Evolutionary conservation across 2,797 vertebrate species (phyloP).

Genomic region (Champsocephalus esox): DNA sequence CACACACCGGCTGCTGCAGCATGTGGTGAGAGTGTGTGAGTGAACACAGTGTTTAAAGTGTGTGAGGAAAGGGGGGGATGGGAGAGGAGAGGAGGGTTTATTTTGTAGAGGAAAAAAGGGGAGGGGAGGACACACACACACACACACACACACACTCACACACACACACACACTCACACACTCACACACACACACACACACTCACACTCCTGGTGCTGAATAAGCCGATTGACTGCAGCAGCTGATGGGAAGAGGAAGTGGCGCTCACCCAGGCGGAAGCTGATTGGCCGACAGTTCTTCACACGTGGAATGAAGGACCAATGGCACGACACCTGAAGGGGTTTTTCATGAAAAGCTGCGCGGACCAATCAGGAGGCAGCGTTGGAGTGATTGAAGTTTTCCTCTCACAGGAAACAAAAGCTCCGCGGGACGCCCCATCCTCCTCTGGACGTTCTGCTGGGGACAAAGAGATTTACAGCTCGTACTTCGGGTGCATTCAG

Average conservation of each 20-base stretch:
- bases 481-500: slow-evolving; percentile 11
- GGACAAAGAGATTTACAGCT: slow-evolving; percentile 51
- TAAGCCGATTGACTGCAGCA: slow-evolving; percentile 82
- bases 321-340: slow-evolving; percentile 38
- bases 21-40: slow-evolving; percentile 70
- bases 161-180: slow-evolving; percentile 37
- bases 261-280: slow-evolving; percentile 37
- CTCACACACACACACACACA: slow-evolving; percentile 26
- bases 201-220: slow-evolving; percentile 53
- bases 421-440: slow-evolving; percentile 54
- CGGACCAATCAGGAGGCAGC: slow-evolving; percentile 36
- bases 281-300: slow-evolving; percentile 60
- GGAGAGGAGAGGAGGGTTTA: slow-evolving; percentile 59
- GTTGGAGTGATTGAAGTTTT: slow-evolving; percentile 53
- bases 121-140: slow-evolving; percentile 29
- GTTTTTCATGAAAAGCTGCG: slow-evolving; percentile 8
- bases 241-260: slow-evolving; percentile 71
- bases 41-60: slow-evolving; percentile 33
- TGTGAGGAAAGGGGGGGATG: slow-evolving; percentile 62
- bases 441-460: slow-evolving; percentile 48
- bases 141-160: slow-evolving; percentile 43
- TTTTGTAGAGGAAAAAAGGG: slow-evolving; percentile 56
- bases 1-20: slow-evolving; percentile 58
- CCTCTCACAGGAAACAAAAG: slow-evolving; percentile 70
- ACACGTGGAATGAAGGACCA: slow-evolving; percentile 39